phyloP scores from a whole-genome alignment of 2,113 vertebrate genomes.

The Gallinago paraguaiae region DNA sequence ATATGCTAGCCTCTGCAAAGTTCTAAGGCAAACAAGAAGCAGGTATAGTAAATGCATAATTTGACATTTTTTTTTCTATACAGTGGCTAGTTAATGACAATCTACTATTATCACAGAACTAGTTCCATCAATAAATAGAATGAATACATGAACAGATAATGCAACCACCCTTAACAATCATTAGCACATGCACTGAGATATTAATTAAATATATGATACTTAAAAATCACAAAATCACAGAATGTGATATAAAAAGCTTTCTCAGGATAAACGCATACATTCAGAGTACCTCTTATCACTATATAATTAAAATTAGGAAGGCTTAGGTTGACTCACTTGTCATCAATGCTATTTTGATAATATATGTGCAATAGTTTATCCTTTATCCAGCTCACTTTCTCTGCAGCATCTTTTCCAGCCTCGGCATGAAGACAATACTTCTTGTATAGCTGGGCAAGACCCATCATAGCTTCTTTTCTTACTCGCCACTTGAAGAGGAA shows the following conservation, averaged over 20 bases:
- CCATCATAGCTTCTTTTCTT: constrained; percentile 99
- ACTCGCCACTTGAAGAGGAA: constrained; percentile 88
- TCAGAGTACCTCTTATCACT: constrained; percentile 7
- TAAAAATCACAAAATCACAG: not conserved
- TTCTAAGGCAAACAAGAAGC: not conserved
- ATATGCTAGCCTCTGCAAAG: not conserved
- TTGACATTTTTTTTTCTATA: not conserved
- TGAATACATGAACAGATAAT: not conserved
- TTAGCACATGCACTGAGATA: not conserved
- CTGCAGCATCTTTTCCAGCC: constrained; percentile 94
- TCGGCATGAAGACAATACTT: constrained; percentile 98
- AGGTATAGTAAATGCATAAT: not conserved
- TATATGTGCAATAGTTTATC: constrained; percentile 99
- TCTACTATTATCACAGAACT: not conserved
- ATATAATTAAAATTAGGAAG: constrained; percentile 23
- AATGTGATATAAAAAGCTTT: not conserved
- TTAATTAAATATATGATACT: not conserved
- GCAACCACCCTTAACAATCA: not conserved
- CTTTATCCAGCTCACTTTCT: constrained; percentile 99
- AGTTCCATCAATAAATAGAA: not conserved
- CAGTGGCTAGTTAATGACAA: not conserved
- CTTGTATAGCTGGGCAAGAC: constrained; percentile 94
- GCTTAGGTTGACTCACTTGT: constrained; percentile 86
- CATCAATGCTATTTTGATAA: constrained; percentile 99
- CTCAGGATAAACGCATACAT: not conserved